Conservation (phyloP, 2,797 vertebrate species). For the Potorous gilbertii region DNA sequence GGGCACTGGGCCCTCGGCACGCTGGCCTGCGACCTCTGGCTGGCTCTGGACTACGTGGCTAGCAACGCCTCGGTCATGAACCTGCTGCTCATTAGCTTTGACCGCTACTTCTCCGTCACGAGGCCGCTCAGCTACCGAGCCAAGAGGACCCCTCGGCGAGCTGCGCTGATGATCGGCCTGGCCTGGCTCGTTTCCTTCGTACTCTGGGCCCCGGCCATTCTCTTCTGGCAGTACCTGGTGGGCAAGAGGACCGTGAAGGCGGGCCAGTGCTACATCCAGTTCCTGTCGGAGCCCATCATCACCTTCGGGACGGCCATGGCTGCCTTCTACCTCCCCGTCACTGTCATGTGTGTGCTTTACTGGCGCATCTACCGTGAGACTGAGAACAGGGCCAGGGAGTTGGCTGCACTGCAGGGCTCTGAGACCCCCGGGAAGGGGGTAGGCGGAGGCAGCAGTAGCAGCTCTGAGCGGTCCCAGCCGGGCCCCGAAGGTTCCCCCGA, state of each 20-base stretch:
- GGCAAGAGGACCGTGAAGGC: conserved; percentile 80
- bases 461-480: conserved; percentile 73
- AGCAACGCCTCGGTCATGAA: conserved; percentile 91
- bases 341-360: conserved; percentile 88
- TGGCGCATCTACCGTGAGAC: conserved; percentile 89
- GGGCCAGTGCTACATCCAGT: conserved; percentile 86
- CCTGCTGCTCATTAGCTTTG: conserved; percentile 89
- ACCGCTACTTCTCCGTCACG: conserved; percentile 89
- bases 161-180: conserved; percentile 84
- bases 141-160: conserved; percentile 86
- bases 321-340: conserved; percentile 89
- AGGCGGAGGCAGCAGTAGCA: conserved; percentile 76
- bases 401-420: conserved; percentile 85
- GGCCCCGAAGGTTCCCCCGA: conserved; percentile 51
- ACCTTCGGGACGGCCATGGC: conserved; percentile 88
- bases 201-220: conserved; percentile 88
- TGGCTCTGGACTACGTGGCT: conserved; percentile 88
- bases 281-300: conserved; percentile 85
- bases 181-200: conserved; percentile 88
- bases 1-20: conserved; percentile 87
- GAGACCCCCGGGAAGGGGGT: conserved; percentile 74
- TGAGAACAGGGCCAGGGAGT: conserved; percentile 84
- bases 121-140: conserved; percentile 87
- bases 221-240: conserved; percentile 87
- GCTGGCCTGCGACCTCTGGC: conserved; percentile 88